Evolutionary conservation across 1,140 invertebrate species (phyloP).

Genomic region (Fopius arisanus): DNA sequence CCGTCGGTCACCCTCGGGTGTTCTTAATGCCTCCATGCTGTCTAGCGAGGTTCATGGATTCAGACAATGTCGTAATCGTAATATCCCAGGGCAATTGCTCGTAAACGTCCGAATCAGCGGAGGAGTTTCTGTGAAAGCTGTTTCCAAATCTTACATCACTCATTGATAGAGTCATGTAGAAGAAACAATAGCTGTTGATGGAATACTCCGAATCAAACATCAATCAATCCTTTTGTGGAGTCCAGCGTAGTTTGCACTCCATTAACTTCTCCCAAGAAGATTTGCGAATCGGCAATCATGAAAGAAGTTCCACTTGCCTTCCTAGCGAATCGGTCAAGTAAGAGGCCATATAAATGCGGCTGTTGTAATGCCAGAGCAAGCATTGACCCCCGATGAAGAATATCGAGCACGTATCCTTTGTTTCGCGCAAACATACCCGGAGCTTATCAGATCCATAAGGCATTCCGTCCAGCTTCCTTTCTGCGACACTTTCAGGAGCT

Average conservation of each 20-base stretch:
- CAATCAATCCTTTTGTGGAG: background rate
- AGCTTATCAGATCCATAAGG: conserved; percentile 37
- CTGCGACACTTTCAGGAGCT: conserved; percentile 39
- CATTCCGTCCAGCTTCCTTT: conserved; percentile 48
- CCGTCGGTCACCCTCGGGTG: conserved; percentile 32
- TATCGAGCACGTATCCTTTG: background rate
- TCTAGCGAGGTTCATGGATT: conserved; percentile 24
- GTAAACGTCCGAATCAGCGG: background rate
- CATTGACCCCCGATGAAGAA: background rate
- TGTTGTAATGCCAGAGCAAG: too few species aligned
- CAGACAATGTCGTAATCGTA: background rate
- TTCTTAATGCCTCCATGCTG: conserved; percentile 25
- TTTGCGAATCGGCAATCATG: background rate
- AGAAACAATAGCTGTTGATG: background rate
- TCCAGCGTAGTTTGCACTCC: background rate
- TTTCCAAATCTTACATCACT: background rate
- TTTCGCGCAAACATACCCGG: background rate
- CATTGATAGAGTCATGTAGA: background rate
- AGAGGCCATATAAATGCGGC: too few species aligned
- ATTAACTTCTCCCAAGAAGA: background rate
- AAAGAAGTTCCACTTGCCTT: background rate
- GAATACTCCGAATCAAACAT: background rate
- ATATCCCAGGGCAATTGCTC: background rate
- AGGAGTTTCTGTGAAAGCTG: background rate
- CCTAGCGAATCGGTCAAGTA: too few species aligned